A percentile compares a stretch with the other conserved stretches of the same genome.
These are phyloP conservation scores for Ceyx erithaca DNA, from an alignment of 2,797 vertebrate genomes.

Conservation along the genomic window DNA sequence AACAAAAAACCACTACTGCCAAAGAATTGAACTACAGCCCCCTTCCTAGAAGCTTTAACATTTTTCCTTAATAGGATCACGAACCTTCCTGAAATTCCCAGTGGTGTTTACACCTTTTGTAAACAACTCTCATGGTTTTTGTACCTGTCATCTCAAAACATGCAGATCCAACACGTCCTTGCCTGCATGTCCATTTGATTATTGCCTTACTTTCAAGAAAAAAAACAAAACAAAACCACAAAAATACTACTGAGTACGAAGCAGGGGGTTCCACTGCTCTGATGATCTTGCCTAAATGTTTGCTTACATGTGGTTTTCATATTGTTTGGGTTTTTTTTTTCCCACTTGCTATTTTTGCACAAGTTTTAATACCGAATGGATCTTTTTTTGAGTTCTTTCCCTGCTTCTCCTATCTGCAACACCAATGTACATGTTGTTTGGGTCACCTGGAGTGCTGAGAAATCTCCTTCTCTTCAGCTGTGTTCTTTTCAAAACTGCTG, in stretches of 20 bases:
- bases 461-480: conserved; percentile 34
- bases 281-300: conserved; percentile 72
- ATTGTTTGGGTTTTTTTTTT: neutral
- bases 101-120: conserved; percentile 71
- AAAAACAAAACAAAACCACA: too few relatives aligned
- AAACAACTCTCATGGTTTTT: conserved; percentile 58
- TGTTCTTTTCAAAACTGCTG: conserved; percentile 1
- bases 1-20: conserved; percentile 87
- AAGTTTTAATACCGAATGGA: conserved; percentile 61
- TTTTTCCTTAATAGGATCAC: conserved; percentile 76
- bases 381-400: neutral
- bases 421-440: conserved; percentile 27
- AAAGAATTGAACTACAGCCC: conserved; percentile 89
- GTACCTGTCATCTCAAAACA: conserved; percentile 67
- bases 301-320: conserved; percentile 78
- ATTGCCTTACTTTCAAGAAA: conserved; percentile 86
- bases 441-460: conserved; percentile 50
- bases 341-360: conserved; percentile 66
- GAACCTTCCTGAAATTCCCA: conserved; percentile 63
- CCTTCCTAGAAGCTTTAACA: conserved; percentile 79
- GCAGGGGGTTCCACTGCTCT: conserved; percentile 73
- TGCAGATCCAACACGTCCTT: conserved; percentile 79
- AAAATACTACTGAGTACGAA: conserved; percentile 86
- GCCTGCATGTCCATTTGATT: conserved; percentile 82
- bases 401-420: conserved; percentile 24